Conservation (phyloP, 2,888 invertebrate genomes). For the Herminia tarsipennalis region DNA sequence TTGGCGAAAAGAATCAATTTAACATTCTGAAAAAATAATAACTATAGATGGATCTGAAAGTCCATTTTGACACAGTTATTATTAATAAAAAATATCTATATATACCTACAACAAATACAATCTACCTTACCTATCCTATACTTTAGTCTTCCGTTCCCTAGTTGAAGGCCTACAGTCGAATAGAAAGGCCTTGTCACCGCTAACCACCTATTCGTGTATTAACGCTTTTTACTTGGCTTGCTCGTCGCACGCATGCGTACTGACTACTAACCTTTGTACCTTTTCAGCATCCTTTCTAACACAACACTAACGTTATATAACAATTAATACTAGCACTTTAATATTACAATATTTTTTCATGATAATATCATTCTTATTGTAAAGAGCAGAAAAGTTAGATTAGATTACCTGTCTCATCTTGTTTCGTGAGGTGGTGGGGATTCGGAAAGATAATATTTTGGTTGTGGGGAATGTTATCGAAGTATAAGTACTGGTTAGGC, state of each 20-base stretch:
- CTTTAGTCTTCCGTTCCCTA: constrained; percentile 45
- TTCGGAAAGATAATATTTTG: too few species aligned
- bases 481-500: too few species aligned
- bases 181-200: constrained; percentile 68
- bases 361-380: background rate
- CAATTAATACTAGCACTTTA: constrained; percentile 50
- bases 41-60: too few species aligned
- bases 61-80: too few species aligned
- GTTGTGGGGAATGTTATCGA: too few species aligned
- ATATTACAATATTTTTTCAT: constrained; percentile 13
- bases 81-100: too few species aligned
- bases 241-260: constrained; percentile 81
- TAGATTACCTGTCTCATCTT: constrained; percentile 68
- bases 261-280: constrained; percentile 82
- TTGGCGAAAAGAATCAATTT: too few species aligned
- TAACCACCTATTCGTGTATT: constrained; percentile 65
- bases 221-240: constrained; percentile 76
- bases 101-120: background rate
- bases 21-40: too few species aligned
- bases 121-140: constrained; percentile 23
- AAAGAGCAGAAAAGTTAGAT: constrained; percentile 25
- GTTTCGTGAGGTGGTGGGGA: constrained; percentile 50
- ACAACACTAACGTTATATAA: constrained; percentile 67
- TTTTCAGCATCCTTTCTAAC: constrained; percentile 83
- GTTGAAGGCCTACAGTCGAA: constrained; percentile 35